A percentile compares a stretch with the other conserved stretches of the same genome.
Evolutionary conservation across 2,888 invertebrate genomes (phyloP).

Genomic region (Tupiocoris notatus): DNA sequence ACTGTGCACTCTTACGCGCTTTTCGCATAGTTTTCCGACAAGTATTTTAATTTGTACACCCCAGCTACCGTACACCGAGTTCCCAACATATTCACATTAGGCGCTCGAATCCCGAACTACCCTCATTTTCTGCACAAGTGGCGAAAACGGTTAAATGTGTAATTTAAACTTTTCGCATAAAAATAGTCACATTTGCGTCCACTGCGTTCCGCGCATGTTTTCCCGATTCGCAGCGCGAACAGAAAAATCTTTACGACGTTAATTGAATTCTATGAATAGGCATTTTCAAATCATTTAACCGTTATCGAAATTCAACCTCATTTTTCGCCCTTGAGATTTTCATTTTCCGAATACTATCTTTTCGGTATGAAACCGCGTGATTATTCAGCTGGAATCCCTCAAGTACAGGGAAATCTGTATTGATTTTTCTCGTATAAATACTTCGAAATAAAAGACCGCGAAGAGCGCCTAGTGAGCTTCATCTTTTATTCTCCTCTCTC

Average conservation of each 20-base stretch:
- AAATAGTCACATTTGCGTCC: conserved; percentile 12
- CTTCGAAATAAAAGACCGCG: not conserved
- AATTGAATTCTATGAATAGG: no score
- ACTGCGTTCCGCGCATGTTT: not conserved
- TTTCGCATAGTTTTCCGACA: conserved; percentile 43
- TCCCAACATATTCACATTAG: not conserved
- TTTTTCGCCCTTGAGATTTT: no score
- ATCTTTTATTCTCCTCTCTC: conserved; percentile 20
- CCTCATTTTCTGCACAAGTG: not conserved
- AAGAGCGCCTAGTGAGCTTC: not conserved
- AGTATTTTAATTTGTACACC: conserved; percentile 43
- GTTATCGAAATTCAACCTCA: no score
- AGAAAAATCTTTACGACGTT: no score
- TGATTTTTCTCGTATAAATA: not conserved
- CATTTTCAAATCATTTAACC: no score
- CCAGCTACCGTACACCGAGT: not conserved
- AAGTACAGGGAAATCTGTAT: not conserved
- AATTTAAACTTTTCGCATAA: conserved; percentile 24
- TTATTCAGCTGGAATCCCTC: no score
- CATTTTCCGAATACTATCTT: no score
- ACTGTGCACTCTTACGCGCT: not conserved
- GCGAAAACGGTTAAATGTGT: conserved; percentile 14
- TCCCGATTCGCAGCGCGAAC: no score
- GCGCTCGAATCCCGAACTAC: not conserved
- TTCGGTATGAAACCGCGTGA: no score